Evolutionary conservation across 1,140 invertebrate genomes (phyloP).

Genomic region (Bombus sibiricus): DNA sequence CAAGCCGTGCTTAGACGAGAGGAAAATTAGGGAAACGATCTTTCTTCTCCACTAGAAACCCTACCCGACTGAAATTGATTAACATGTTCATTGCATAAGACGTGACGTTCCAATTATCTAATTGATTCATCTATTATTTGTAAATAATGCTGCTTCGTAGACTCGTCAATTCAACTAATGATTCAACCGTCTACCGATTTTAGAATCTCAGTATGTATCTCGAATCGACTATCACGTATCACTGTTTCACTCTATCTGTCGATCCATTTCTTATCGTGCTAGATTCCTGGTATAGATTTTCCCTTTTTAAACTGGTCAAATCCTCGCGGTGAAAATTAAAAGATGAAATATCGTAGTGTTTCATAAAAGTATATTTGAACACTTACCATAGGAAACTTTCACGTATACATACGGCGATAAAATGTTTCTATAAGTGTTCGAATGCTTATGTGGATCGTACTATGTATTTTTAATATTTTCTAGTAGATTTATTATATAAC

Average conservation of each 20-base stretch:
- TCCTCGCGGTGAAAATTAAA: background rate
- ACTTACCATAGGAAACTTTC: too few relatives aligned
- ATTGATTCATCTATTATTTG: background rate
- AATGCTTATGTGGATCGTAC: too few relatives aligned
- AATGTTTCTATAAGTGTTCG: too few relatives aligned
- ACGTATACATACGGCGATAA: too few relatives aligned
- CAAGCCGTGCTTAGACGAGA: background rate
- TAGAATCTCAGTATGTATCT: background rate
- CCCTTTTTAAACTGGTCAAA: background rate
- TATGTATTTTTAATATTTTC: too few relatives aligned
- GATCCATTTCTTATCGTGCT: background rate
- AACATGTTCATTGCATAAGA: background rate
- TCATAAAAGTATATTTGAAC: background rate
- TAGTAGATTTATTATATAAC: too few relatives aligned
- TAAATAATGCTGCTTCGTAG: background rate
- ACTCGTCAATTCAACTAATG: background rate
- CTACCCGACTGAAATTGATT: background rate
- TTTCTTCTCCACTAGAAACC: background rate
- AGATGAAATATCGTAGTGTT: background rate
- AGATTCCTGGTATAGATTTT: background rate
- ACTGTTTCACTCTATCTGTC: too few relatives aligned
- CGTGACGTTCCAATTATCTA: background rate
- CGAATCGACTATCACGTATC: background rate
- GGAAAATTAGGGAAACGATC: background rate
- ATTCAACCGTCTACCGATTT: background rate